phyloP scores from a whole-genome alignment of 2,113 vertebrate genomes.

The human (Homo sapiens) region GRCh38 chr2:15109001-15109500 shows the following conservation, averaged over 20 bases:
- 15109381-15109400: not conserved
- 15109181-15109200: not conserved
- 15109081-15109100: slow-evolving; percentile 31
- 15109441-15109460: not conserved
- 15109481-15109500: not conserved
- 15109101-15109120: slow-evolving; percentile 61
- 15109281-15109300: not conserved
- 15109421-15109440: rapidly evolving
- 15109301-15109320: not conserved
- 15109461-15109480: not conserved
- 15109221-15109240: not conserved
- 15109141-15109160: not conserved
- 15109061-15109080: slow-evolving; percentile 33
- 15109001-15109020: slow-evolving; percentile 52
- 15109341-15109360: not conserved
- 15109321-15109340: not conserved
- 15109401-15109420: not conserved
- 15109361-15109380: not conserved
- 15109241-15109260: not conserved
- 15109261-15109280: not conserved
- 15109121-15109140: slow-evolving; percentile 47
- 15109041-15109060: slow-evolving; percentile 21
- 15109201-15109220: not conserved
- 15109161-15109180: not conserved
- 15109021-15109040: slow-evolving; percentile 43